Base-by-base conservation (phyloP, 2,113 vertebrate species). In the Felis catus region DNA sequence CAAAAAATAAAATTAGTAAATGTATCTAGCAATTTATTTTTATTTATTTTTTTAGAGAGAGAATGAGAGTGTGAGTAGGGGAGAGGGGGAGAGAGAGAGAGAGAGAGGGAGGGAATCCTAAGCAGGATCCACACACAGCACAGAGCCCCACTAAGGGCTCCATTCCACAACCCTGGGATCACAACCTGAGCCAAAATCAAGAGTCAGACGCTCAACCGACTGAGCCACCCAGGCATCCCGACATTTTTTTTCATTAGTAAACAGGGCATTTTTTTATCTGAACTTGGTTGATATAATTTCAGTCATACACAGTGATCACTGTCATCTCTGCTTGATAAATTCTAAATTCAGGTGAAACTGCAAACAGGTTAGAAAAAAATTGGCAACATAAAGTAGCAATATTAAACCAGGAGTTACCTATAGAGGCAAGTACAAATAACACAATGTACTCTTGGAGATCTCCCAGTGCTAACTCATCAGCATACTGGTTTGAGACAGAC, bases 1-100 rank as follows among this genome's bases (percentile, higher is more conserved):
- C 73, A 41, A 94, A 92, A 92, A 83, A 65, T 83, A 79, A 95
- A 58, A 95, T 89, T 39, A 92, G 65, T 74, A 76, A 74, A 55
- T 55, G 29, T 61, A 63, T 78, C 55, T 41, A 76, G 23, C 58
- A 61, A 61, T 61, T 61, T 61, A 61, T 61, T 61, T 61, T 61
- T 61, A 61, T 61, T 61, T 61, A 55, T 55, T 61, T 61, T 58
- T 61, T 61, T 61, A 23, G 58, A 61, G 58, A 61, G 58, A 61
- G 5, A 16, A 21, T 61, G 58, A 61, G 58, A 61, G 58, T 23
- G 8, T 61, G 21, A 61, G 58, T 61, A 61, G 58, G 58, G 58
- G 58, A 23, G 21, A 61, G 58, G 58, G 21, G 21, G 7, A 25
- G 58, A 61, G 7, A 61, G 58, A 3, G 53, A 55, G 18, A 58